Evolutionary conservation across 2,113 vertebrate genomes (phyloP), one percentile per base, ranked within the genome.

Genomic region (Sula dactylatra): DNA sequence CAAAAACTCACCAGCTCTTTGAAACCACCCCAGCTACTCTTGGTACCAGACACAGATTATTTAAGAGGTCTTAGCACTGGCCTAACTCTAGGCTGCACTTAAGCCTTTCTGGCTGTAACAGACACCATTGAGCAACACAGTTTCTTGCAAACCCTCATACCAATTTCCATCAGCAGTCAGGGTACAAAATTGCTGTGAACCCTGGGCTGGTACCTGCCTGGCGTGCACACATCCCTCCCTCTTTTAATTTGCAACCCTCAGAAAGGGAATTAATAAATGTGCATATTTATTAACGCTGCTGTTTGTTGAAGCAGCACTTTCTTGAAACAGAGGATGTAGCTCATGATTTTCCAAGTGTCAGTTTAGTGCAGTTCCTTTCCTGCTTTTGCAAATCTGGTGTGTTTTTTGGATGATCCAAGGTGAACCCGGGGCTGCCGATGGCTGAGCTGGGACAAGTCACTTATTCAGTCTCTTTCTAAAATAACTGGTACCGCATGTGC

Each of bases 131-230:
- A 87, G 54, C 25, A 15, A 29, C 4, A 16, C 2, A 4, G 13
- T 24, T 86, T 65, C 38, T 90, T 59, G 32, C 13, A 84, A 87
- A 40, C 6, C 25, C 32, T 54, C 29, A 67, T 3, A 26, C 6
- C 9, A 4, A 5, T 27, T 77, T 47, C 49, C 49, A 67, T 4
- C 52, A 74, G 52, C 10, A 22, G 5, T 16, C 14, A 15, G 34
- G 44, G 42, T 47, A 29, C 42, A 72, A 45, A 77, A 11, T 0
- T 19, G 1, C 16, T 67, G 38, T 0, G 1, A 71, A 20, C 22
- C 27, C 29, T 2, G 0, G 29, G 66, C 3, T 29, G 34, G 42
- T 8, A 58, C 7, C 67, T 27, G 42, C 38, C 49, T 34, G 54
- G 26, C 2, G 2, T 32, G 42, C 58, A 31, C 52, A 44, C 29